Evolutionary conservation across 2,888 invertebrate genomes (phyloP), one percentile per base, ranked within the genome.

Genomic region (Pycnomerus fuliginosus): DNA sequence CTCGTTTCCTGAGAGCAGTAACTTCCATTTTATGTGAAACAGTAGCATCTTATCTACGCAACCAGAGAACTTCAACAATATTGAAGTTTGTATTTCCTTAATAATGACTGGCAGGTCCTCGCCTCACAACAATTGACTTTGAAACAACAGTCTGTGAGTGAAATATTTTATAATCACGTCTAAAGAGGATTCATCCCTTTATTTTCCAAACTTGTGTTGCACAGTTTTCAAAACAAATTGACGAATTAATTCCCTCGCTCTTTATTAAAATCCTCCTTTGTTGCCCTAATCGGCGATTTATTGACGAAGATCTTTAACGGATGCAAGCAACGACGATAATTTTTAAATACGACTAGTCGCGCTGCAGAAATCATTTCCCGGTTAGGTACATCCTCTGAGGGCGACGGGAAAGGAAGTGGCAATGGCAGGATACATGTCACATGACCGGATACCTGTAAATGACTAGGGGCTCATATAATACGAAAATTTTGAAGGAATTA

Each of bases 401-500:
- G 62, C 60, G 66, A 65, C 68, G 68, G 65, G 67, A 68, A 67
- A 68, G 68, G 68, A 68, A 65, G 66, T 67, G 52, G 55, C 62
- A 68, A 67, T 67, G 56, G 67, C 68, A 68, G 68, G 68, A 68
- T 68, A 68, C 60, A 64, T 66, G 57, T 65, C 67, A 68, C 62
- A 65, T 68, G 68, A 68, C 66, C 67, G 68, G 68, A 68, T 64
- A 60, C 60, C 55, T 58, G 58, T 65, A 60, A 67, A 64, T 63
- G 59, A 62, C 53, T 58, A 44, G 48, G 48, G 48, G 48, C 44
- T 29, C 48, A 44, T 44, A 36, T 32, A 39, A 35, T 43, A 47
- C 39, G 43, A 42, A 32, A 29, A 43, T 47, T 37, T 20, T 20
- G 13, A 36, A 17, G 17, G 11, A 11, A 2, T n/a, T 13, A n/a